phyloP scores from a whole-genome alignment of 2,888 invertebrate species.

The Acrobasis suavella region DNA sequence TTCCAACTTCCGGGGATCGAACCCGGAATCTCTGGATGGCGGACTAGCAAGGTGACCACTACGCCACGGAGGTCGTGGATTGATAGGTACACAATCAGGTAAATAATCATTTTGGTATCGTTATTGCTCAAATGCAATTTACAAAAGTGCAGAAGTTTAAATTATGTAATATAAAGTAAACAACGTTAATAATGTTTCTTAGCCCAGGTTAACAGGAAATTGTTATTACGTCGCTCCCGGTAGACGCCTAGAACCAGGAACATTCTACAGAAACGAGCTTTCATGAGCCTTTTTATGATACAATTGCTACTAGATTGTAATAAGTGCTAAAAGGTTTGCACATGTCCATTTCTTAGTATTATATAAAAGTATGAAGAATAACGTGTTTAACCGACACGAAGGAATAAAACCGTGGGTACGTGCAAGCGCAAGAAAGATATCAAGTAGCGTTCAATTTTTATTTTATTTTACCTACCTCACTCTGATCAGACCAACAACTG shows the following conservation, averaged over 20 bases:
- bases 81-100: too few relatives aligned
- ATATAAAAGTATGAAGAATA: not conserved
- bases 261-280: slow-evolving; percentile 3
- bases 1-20: too few relatives aligned
- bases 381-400: not conserved
- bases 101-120: too few relatives aligned
- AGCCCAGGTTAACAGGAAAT: slow-evolving; percentile 17
- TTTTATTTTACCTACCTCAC: too few relatives aligned
- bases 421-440: too few relatives aligned
- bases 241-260: slow-evolving; percentile 7
- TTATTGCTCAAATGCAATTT: too few relatives aligned
- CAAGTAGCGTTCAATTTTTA: too few relatives aligned
- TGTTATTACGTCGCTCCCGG: slow-evolving; percentile 17
- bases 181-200: slow-evolving; percentile 4
- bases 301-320: slow-evolving; percentile 11
- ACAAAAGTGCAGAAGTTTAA: not conserved
- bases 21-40: too few relatives aligned
- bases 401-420: too few relatives aligned
- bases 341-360: not conserved
- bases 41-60: too few relatives aligned
- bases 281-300: slow-evolving; percentile 14
- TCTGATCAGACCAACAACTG: too few relatives aligned
- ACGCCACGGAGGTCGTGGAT: too few relatives aligned
- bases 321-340: slow-evolving; percentile 9
- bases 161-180: slow-evolving; percentile 4